Conservation (phyloP, 2,797 vertebrate genomes). For the Erpetoichthys calabaricus region DNA sequence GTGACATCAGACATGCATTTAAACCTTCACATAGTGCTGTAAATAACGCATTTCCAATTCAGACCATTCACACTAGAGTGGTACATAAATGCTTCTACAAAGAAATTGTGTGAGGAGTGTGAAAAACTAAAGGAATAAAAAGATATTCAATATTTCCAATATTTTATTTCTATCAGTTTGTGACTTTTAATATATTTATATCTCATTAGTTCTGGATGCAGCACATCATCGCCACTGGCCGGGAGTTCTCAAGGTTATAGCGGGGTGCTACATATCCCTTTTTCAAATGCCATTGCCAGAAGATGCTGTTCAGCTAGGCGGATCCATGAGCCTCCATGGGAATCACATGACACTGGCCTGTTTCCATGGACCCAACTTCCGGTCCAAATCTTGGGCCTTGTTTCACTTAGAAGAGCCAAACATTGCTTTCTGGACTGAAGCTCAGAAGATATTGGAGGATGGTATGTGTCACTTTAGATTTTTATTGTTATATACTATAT, state of each 20-base stretch:
- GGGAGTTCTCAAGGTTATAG: slow-evolving; percentile 82
- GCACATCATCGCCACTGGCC: slow-evolving; percentile 97
- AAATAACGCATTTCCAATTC: too few species aligned
- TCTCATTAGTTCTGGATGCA: slow-evolving; percentile 71
- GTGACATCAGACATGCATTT: too few species aligned
- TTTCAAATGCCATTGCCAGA: slow-evolving; percentile 91
- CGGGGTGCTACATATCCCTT: slow-evolving; percentile 93
- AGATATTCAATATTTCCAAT: too few species aligned
- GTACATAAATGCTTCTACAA: too few species aligned
- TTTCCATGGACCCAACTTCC: slow-evolving; percentile 96
- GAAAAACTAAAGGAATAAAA: too few species aligned
- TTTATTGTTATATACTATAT: background rate
- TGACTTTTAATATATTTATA: slow-evolving; percentile 2
- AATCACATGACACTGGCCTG: slow-evolving; percentile 97
- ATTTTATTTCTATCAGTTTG: too few species aligned
- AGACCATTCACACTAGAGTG: too few species aligned
- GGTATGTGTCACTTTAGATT: slow-evolving; percentile 42
- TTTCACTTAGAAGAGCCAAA: slow-evolving; percentile 97
- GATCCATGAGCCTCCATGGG: slow-evolving; percentile 94
- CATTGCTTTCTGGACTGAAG: slow-evolving; percentile 97
- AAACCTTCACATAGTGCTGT: too few species aligned
- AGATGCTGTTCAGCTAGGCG: slow-evolving; percentile 89
- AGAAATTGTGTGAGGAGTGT: too few species aligned
- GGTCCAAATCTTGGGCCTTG: slow-evolving; percentile 93
- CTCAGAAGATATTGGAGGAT: slow-evolving; percentile 94